A percentile compares a stretch with the other conserved stretches of the same genome.
Evolutionary conservation across 2,113 vertebrate species (phyloP).

Genomic region (Numida meleagris): DNA sequence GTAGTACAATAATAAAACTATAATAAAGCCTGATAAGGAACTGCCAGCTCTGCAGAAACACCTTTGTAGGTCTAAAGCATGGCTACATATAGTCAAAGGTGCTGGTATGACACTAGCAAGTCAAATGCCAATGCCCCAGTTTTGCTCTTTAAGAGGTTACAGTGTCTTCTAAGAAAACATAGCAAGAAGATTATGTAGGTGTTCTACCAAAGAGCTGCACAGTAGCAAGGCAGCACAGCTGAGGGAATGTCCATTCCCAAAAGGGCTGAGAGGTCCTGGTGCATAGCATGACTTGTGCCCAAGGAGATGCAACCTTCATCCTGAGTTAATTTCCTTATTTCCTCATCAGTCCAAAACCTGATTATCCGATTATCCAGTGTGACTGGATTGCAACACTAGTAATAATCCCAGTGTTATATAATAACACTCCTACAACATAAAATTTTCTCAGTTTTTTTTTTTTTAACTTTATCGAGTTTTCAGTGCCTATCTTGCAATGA

Average conservation of each 20-base stretch:
- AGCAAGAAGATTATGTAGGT: neutral
- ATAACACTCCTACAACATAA: neutral
- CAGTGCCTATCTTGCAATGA: neutral
- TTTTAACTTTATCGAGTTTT: neutral
- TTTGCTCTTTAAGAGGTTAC: neutral
- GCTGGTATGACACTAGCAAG: neutral
- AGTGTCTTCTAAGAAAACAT: neutral
- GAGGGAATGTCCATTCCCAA: neutral
- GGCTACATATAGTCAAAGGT: neutral
- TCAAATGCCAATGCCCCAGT: neutral
- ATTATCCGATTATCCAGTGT: neutral
- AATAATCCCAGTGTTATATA: rapidly evolving
- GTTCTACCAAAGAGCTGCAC: neutral
- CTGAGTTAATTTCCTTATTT: neutral
- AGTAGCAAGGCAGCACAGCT: neutral
- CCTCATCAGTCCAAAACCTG: neutral
- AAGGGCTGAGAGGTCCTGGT: neutral
- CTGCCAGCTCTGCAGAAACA: neutral
- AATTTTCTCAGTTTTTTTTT: neutral
- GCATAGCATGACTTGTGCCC: neutral
- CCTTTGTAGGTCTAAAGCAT: neutral
- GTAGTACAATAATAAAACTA: neutral
- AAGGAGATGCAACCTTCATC: neutral
- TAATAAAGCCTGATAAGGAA: neutral
- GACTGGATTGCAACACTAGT: neutral